Evolutionary conservation across 2,888 invertebrate genomes (phyloP).

Genomic region (Microctonus brassicae): DNA sequence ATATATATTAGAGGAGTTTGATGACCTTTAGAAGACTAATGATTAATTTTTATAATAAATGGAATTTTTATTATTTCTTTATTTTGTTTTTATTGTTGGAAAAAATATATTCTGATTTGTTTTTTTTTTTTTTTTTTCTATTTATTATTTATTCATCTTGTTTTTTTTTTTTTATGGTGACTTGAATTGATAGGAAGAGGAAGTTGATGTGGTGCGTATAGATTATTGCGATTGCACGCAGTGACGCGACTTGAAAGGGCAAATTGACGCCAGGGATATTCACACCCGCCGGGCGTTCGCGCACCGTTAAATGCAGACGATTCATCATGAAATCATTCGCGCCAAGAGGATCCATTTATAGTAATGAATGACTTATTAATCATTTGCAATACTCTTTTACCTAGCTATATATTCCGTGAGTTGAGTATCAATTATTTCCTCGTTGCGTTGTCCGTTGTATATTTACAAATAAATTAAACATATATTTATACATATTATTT

Average conservation of each 20-base stretch:
- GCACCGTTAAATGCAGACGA: conserved; percentile 57
- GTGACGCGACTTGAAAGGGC: conserved; percentile 26
- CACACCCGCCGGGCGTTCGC: conserved; percentile 57
- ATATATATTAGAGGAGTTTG: background rate
- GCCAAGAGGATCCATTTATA: conserved; percentile 59
- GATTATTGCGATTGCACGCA: conserved; percentile 13
- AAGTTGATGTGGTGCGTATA: background rate
- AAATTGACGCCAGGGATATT: conserved; percentile 53
- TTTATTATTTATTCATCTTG: too few relatives aligned
- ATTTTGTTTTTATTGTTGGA: background rate
- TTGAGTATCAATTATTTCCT: conserved; percentile 55
- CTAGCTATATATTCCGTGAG: conserved; percentile 29
- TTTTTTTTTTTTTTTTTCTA: background rate
- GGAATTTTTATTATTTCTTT: background rate
- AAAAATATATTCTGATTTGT: background rate
- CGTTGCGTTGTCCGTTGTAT: conserved; percentile 4
- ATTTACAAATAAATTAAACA: conserved; percentile 17
- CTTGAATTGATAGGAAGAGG: background rate
- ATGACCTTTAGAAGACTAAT: background rate
- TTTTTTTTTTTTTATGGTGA: background rate
- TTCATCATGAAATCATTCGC: conserved; percentile 62
- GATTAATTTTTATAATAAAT: background rate
- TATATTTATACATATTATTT: conserved; percentile 19
- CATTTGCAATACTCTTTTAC: conserved; percentile 44
- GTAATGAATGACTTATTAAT: conserved; percentile 63